These are phyloP conservation scores for Hydropsyche tenuis DNA, from an alignment of 1,140 invertebrate genomes.

Conservation along the genomic window DNA sequence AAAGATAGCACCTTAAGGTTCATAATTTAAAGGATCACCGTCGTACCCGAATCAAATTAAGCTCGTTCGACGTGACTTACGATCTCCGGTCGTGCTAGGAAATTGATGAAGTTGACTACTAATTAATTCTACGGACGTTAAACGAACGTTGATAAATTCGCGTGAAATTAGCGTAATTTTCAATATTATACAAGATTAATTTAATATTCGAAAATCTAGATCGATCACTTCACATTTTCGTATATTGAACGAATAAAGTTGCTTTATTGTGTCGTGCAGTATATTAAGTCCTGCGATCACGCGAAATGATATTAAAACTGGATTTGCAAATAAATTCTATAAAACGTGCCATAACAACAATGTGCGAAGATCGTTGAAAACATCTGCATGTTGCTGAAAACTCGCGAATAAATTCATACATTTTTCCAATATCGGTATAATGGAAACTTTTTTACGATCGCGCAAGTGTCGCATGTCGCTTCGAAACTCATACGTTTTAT, in stretches of 20 bases:
- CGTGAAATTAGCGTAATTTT: too few species aligned
- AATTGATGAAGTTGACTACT: constrained; percentile 4
- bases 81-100: neutral
- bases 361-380: neutral
- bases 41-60: constrained; percentile 5
- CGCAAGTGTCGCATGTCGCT: too few species aligned
- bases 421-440: neutral
- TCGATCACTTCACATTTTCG: too few species aligned
- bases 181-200: too few species aligned
- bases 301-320: too few species aligned
- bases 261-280: too few species aligned
- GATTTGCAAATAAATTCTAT: neutral
- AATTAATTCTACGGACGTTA: neutral
- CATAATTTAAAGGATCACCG: neutral
- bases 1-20: neutral
- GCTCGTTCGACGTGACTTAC: constrained; percentile 14
- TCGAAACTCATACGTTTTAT: too few species aligned
- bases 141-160: too few species aligned
- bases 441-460: neutral
- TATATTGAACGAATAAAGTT: too few species aligned
- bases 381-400: constrained; percentile 8
- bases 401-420: neutral
- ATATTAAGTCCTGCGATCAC: too few species aligned
- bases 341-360: neutral
- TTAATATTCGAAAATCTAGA: too few species aligned